Evolutionary conservation across 2,888 invertebrate species (phyloP), one percentile per base, ranked within the genome.

Genomic region (Chymomyza procnemis): DNA sequence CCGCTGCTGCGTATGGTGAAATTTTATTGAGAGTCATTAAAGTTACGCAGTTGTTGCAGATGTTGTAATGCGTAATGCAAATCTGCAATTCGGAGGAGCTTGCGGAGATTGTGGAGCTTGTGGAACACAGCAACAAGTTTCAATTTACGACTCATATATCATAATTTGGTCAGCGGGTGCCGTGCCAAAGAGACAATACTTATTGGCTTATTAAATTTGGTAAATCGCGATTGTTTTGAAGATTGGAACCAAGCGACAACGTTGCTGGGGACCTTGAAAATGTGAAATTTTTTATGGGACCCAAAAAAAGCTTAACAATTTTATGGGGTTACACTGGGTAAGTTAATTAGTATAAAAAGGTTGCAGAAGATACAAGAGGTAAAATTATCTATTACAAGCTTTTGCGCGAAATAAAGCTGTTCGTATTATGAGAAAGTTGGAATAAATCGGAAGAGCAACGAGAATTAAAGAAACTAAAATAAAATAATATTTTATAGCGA

Each of bases 61-160:
- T 81, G 81, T 78, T 86, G 81, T 82, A 82, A 82, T 84, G 65
- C 76, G 78, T 82, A 72, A 75, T 67, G 69, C 72, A 60, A 55
- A 19, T 50, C 50, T 50, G 1, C 72, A 60, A 55, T 9, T 50
- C 50, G 16, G 1, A 8, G 18, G 21, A 54, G 34, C 19, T 52
- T 52, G 19, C 19, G 52, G n/a, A n/a, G 26, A 2, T 1, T 8
- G 4, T 26, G 26, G 26, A 26, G 8, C 26, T 1, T 22, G 22
- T 22, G 2, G 22, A 4, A 22, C 22, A 21, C 60, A 64, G 16
- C 63, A 61, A 56, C 65, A 63, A 80, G 73, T 82, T 84, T 78
- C 81, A 86, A 82, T 82, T 82, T 82, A 82, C 81, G 81, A 72
- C 73, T 86, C 86, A 81, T 81, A 84, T 81, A 86, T 81, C 86